phyloP scores from a whole-genome alignment of 2,113 vertebrate species.

The Ramphastos sulfuratus region DNA sequence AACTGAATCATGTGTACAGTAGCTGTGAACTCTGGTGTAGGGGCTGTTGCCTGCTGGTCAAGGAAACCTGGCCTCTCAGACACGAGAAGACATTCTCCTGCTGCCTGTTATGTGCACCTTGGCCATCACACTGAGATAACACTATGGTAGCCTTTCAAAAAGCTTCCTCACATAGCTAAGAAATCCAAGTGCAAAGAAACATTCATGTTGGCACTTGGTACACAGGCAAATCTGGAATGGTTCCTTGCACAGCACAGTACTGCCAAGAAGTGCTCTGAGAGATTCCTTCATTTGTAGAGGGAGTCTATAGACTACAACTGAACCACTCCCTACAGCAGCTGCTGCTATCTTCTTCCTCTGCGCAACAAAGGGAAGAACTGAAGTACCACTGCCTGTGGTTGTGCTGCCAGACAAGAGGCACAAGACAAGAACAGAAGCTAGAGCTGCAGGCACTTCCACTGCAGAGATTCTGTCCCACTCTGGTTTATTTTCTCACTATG shows the following conservation, averaged over 20 bases:
- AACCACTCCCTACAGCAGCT: neutral
- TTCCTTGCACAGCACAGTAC: accelerated
- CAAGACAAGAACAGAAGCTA: neutral
- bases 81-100: neutral
- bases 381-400: neutral
- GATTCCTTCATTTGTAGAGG: neutral
- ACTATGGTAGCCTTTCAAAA: neutral
- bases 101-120: neutral
- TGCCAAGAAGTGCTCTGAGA: neutral
- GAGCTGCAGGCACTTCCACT: neutral
- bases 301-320: neutral
- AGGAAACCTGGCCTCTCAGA: neutral
- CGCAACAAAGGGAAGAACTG: neutral
- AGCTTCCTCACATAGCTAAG: neutral
- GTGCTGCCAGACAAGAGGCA: neutral
- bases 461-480: neutral
- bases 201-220: neutral
- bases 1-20: neutral
- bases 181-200: neutral
- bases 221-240: neutral
- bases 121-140: neutral
- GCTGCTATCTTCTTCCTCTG: neutral
- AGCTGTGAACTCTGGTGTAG: neutral
- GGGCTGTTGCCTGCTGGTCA: neutral
- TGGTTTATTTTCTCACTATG: neutral